Evolutionary conservation across 2,113 vertebrate genomes (phyloP).

Genomic region (Ophthalmotilapia sp.): DNA sequence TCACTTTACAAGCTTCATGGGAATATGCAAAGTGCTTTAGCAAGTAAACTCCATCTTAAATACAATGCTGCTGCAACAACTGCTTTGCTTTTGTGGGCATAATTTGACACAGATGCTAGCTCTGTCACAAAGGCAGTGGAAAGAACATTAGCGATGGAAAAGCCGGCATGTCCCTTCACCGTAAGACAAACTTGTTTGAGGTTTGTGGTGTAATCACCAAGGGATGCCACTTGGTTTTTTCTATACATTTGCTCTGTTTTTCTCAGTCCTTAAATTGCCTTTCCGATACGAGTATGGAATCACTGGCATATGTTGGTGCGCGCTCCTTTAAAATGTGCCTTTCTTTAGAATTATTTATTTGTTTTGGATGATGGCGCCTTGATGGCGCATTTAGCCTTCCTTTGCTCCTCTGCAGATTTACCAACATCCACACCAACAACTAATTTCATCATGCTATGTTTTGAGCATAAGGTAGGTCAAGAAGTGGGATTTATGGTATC

Average conservation of each 20-base stretch:
- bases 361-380: not conserved
- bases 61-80: constrained; percentile 22
- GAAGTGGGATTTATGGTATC: constrained; percentile 24
- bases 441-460: constrained; percentile 29
- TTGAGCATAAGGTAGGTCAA: constrained; percentile 21
- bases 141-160: constrained; percentile 58
- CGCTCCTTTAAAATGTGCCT: not conserved
- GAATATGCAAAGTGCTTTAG: constrained; percentile 63
- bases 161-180: constrained; percentile 54
- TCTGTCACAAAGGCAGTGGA: constrained; percentile 54
- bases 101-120: constrained; percentile 66
- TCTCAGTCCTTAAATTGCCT: not conserved
- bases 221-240: constrained; percentile 38
- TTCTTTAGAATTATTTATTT: constrained; percentile 11
- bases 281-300: not conserved
- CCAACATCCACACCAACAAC: constrained; percentile 5
- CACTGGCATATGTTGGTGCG: constrained; percentile 4
- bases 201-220: constrained; percentile 50
- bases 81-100: constrained; percentile 42
- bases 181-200: constrained; percentile 55
- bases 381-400: not conserved
- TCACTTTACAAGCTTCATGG: constrained; percentile 53
- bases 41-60: constrained; percentile 48
- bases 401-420: not conserved
- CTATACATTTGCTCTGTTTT: not conserved